These are phyloP conservation scores for Cacatua alba DNA, from an alignment of 2,113 vertebrate species.

Conservation along the genomic window DNA sequence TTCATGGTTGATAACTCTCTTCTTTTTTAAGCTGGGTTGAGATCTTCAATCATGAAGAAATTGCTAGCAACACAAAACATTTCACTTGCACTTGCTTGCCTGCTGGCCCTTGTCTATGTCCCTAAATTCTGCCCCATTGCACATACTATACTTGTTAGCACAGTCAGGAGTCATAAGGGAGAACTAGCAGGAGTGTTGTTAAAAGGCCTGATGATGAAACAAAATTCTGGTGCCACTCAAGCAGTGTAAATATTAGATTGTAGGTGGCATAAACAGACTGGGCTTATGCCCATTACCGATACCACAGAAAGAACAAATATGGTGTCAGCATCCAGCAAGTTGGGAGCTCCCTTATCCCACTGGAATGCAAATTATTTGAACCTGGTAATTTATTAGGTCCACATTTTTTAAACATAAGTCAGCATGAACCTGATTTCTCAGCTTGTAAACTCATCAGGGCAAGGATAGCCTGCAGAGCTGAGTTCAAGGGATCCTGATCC, in stretches of 20 bases:
- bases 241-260: neutral
- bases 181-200: neutral
- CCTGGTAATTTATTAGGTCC: constrained; percentile 18
- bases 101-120: neutral
- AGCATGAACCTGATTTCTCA: constrained; percentile 43
- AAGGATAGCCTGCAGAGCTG: constrained; percentile 34
- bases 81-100: neutral
- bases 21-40: neutral
- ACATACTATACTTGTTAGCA: constrained; percentile 31
- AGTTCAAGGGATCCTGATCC: constrained; percentile 47
- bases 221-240: neutral
- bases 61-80: neutral
- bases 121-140: constrained; percentile 17
- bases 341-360: neutral
- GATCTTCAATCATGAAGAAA: neutral
- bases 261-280: neutral
- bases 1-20: neutral
- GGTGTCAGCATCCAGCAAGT: neutral
- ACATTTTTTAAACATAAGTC: constrained; percentile 19
- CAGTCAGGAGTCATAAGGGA: constrained; percentile 13
- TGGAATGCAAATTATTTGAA: constrained; percentile 43
- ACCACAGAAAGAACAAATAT: neutral
- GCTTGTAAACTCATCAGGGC: constrained; percentile 42
- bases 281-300: neutral
- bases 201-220: constrained; percentile 3